phyloP scores from a whole-genome alignment of 2,797 vertebrate species.

The Tachyglossus aculeatus region DNA sequence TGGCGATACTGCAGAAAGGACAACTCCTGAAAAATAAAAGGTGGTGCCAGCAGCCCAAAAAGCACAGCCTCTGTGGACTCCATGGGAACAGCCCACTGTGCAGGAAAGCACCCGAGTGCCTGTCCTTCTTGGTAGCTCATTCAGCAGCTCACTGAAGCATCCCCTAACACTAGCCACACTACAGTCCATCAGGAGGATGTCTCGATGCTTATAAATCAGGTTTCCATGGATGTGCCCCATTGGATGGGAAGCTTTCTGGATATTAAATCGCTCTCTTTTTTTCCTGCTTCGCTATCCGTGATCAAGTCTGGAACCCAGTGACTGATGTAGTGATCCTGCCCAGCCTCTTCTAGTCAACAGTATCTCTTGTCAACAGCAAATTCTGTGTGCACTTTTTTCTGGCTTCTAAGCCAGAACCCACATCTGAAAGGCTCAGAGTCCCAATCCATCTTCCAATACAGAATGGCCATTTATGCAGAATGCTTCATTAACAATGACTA shows the following conservation, averaged over 20 bases:
- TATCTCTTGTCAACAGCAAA: background rate
- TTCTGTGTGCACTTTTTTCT: conserved; percentile 24
- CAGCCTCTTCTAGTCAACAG: background rate
- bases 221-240: background rate
- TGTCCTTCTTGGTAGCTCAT: conserved; percentile 5
- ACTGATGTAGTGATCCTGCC: conserved; percentile 16
- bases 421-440: conserved; percentile 23
- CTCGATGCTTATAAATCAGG: conserved; percentile 1
- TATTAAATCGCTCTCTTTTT: background rate
- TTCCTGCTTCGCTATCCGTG: conserved; percentile 3
- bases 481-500: conserved; percentile 62
- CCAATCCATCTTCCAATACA: conserved; percentile 33
- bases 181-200: conserved; percentile 28
- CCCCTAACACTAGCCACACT: background rate
- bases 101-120: conserved; percentile 28
- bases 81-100: conserved; percentile 22
- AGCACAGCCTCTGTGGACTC: too few relatives aligned
- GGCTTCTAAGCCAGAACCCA: conserved; percentile 19
- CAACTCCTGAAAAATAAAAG: too few relatives aligned
- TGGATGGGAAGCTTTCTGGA: background rate
- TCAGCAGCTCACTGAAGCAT: conserved; percentile 1
- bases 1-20: too few relatives aligned
- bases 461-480: conserved; percentile 65
- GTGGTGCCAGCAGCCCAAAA: too few relatives aligned
- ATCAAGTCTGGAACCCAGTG: background rate